These are phyloP conservation scores for Lasioglossum figueresi DNA, from an alignment of 2,888 invertebrate species.

Conservation along the genomic window DNA sequence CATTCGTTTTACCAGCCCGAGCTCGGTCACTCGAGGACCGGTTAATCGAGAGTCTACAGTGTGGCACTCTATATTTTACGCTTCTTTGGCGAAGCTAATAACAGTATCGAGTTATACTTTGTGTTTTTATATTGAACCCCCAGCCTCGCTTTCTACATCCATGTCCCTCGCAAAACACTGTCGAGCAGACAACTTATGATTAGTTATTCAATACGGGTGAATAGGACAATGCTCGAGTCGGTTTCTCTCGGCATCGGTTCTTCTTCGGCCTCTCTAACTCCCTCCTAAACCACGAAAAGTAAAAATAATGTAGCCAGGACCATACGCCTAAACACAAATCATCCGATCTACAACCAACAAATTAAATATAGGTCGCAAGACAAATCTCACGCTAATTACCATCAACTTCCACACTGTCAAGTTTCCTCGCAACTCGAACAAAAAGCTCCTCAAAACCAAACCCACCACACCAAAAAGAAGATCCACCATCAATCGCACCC, in stretches of 20 bases:
- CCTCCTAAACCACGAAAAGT: background rate
- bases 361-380: background rate
- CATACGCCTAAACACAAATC: background rate
- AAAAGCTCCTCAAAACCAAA: background rate
- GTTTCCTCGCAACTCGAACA: background rate
- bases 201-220: background rate
- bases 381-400: background rate
- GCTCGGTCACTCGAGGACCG: slow-evolving; percentile 4
- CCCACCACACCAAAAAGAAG: background rate
- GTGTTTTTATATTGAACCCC: background rate
- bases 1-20: background rate
- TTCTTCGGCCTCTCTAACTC: background rate
- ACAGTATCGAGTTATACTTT: slow-evolving; percentile 8
- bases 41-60: slow-evolving; percentile 12
- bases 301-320: background rate
- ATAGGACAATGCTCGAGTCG: background rate
- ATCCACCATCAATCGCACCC: background rate
- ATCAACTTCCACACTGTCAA: background rate
- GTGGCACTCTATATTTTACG: slow-evolving; percentile 1
- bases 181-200: background rate
- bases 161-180: background rate
- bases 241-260: background rate
- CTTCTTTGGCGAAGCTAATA: slow-evolving; percentile 12
- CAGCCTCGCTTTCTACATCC: slow-evolving; percentile 2
- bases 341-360: background rate